These are phyloP conservation scores for Bombus picipes DNA, from an alignment of 1,140 invertebrate genomes.

Conservation along the genomic window DNA sequence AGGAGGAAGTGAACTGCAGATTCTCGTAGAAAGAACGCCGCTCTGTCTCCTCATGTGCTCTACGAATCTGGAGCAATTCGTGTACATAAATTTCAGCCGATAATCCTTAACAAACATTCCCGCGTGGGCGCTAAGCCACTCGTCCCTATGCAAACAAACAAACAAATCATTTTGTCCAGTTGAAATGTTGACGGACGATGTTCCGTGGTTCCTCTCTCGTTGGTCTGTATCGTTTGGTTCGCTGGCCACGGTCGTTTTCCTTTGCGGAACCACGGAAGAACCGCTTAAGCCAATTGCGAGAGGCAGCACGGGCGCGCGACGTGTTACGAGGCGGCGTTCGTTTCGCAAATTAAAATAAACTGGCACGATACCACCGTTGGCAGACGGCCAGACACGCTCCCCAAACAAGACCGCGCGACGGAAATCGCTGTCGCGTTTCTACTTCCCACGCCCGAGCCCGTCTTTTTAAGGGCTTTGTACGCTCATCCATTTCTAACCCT, in stretches of 20 bases:
- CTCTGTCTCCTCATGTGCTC: too few relatives aligned
- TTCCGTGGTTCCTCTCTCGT: neutral
- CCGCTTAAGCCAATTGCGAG: constrained; percentile 52
- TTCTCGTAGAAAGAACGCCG: too few relatives aligned
- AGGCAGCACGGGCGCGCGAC: neutral
- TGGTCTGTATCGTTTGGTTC: neutral
- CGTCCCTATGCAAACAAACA: constrained; percentile 18
- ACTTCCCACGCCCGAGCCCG: constrained; percentile 22
- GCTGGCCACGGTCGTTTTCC: neutral
- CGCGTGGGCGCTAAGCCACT: neutral
- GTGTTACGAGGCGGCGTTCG: constrained; percentile 33
- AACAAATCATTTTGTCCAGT: constrained; percentile 28
- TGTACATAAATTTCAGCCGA: neutral
- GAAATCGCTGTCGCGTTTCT: constrained; percentile 52
- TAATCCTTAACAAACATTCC: constrained; percentile 8
- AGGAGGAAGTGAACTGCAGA: neutral
- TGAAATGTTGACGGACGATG: neutral
- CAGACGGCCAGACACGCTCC: constrained; percentile 41
- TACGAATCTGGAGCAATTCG: neutral
- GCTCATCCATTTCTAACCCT: too few relatives aligned
- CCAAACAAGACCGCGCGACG: constrained; percentile 32
- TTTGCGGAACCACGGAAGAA: constrained; percentile 42
- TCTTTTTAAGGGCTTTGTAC: neutral
- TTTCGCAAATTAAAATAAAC: constrained; percentile 60
- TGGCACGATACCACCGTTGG: constrained; percentile 39